phyloP scores from a whole-genome alignment of 2,797 vertebrate genomes.

The Eidolon dupreanum region DNA sequence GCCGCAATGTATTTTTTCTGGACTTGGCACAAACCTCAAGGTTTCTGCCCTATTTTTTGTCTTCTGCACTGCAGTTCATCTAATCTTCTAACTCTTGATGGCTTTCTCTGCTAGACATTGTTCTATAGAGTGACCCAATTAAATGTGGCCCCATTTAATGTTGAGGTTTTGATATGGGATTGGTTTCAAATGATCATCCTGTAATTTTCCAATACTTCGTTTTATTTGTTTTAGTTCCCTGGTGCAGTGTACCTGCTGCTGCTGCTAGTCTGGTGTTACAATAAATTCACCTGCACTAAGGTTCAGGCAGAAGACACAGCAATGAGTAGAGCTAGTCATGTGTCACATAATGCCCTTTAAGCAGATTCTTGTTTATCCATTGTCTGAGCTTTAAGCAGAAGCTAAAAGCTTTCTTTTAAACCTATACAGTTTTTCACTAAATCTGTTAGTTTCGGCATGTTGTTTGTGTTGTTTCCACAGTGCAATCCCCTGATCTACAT shows the following conservation, averaged over 20 bases:
- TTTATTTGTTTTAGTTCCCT: neutral
- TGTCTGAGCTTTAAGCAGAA: constrained; percentile 42
- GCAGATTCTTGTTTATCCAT: neutral
- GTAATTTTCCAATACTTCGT: constrained; percentile 27
- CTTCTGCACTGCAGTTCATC: constrained; percentile 56
- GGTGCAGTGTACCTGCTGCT: neutral
- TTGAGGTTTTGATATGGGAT: neutral
- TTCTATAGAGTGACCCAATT: constrained; percentile 66
- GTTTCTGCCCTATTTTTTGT: constrained; percentile 68
- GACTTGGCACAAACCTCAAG: constrained; percentile 68
- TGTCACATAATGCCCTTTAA: neutral
- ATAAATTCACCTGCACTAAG: neutral
- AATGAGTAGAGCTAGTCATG: neutral
- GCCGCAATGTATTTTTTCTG: constrained; percentile 64
- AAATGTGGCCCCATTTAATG: constrained; percentile 59
- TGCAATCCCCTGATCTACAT: neutral
- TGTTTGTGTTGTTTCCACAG: constrained; percentile 43
- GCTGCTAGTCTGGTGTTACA: neutral
- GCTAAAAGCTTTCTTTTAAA: constrained; percentile 17
- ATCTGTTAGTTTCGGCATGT: constrained; percentile 21
- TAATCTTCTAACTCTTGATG: constrained; percentile 53
- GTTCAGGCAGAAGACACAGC: neutral
- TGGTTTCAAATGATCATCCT: constrained; percentile 42
- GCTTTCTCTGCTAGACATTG: constrained; percentile 55
- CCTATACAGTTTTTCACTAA: neutral